phyloP scores from a whole-genome alignment of 1,140 invertebrate genomes.

The Cephus cinctus region DNA sequence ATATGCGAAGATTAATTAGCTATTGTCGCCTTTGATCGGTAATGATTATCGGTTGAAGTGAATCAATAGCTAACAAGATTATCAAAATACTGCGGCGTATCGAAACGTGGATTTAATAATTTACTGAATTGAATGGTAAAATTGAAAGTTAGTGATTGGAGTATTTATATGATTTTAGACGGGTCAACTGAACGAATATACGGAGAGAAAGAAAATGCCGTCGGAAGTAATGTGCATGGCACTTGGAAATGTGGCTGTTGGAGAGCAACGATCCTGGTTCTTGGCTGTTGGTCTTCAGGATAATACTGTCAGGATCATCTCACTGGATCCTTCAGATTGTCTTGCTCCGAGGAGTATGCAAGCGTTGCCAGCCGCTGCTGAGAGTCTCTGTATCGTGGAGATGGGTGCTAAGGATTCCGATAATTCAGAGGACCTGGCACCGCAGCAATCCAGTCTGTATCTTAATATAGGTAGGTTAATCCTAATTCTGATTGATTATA shows the following conservation, averaged over 20 bases:
- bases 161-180: slow-evolving; percentile 64
- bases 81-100: no score
- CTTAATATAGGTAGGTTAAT: slow-evolving; percentile 83
- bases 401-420: slow-evolving; percentile 67
- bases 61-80: slow-evolving; percentile 9
- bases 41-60: neutral
- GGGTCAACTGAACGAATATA: slow-evolving; percentile 97
- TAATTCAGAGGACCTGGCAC: slow-evolving; percentile 55
- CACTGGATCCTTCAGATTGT: slow-evolving; percentile 93
- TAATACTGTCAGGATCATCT: slow-evolving; percentile 97
- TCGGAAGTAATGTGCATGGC: slow-evolving; percentile 99
- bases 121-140: no score
- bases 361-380: slow-evolving; percentile 92
- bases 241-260: slow-evolving; percentile 88
- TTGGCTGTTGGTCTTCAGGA: slow-evolving; percentile 95
- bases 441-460: slow-evolving; percentile 76
- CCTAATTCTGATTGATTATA: slow-evolving; percentile 13
- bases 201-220: slow-evolving; percentile 94
- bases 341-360: slow-evolving; percentile 93
- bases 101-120: no score
- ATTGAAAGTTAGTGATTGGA: neutral
- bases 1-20: slow-evolving; percentile 35
- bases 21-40: slow-evolving; percentile 17
- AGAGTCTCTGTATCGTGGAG: slow-evolving; percentile 96
- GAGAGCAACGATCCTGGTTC: slow-evolving; percentile 95